Percentiles rank a stretch among this genome's conserved stretches.
Evolutionary conservation across 2,113 vertebrate genomes (phyloP).

Genomic region (Calypte anna): DNA sequence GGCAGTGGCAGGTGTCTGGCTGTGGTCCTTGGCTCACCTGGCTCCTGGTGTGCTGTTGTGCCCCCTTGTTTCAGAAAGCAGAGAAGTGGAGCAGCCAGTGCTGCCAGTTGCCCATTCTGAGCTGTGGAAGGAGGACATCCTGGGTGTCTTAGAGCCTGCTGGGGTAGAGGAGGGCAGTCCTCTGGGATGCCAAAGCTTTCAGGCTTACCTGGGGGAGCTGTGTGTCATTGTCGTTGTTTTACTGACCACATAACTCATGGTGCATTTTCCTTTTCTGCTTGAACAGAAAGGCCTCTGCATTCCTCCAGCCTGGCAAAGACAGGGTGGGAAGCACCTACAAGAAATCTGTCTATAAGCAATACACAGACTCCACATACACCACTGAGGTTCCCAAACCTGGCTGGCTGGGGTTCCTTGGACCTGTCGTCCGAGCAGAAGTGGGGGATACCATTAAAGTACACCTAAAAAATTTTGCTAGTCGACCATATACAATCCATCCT

Average conservation of each 20-base stretch:
- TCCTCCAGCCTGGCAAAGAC: slow-evolving; percentile 71
- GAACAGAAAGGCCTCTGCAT: slow-evolving; percentile 68
- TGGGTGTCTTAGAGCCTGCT: background rate
- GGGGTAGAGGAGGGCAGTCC: background rate
- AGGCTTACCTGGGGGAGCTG: background rate
- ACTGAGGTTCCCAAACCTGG: slow-evolving; percentile 79
- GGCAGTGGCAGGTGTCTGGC: background rate
- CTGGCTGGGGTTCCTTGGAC: slow-evolving; percentile 90
- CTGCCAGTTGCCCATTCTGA: too few relatives aligned
- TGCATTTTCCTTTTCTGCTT: slow-evolving; percentile 4
- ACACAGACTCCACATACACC: slow-evolving; percentile 80
- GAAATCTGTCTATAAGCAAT: slow-evolving; percentile 89
- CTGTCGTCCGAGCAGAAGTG: slow-evolving; percentile 86
- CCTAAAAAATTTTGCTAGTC: slow-evolving; percentile 84
- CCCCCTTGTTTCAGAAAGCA: background rate
- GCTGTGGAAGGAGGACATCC: background rate
- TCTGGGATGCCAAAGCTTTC: background rate
- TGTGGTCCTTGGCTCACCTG: background rate
- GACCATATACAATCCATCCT: slow-evolving; percentile 81
- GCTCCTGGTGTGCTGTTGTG: background rate
- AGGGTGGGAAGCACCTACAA: slow-evolving; percentile 82
- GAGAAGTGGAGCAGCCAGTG: fast-evolving
- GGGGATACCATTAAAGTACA: slow-evolving; percentile 85
- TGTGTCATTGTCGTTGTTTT: background rate
- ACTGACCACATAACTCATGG: background rate